Conservation (phyloP, 2,113 vertebrate species). For the Myxocyprinus asiaticus region DNA sequence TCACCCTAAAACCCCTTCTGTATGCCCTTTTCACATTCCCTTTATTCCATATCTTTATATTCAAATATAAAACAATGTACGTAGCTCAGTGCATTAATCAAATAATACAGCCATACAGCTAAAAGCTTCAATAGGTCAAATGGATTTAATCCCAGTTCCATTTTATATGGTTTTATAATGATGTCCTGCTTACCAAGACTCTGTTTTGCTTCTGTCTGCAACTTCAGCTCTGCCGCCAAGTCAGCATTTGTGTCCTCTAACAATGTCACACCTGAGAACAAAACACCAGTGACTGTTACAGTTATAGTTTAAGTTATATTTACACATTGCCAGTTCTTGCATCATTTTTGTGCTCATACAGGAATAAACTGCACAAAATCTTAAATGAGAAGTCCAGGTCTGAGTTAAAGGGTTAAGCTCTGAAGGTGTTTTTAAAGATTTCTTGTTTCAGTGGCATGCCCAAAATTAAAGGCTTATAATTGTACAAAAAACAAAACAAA, state of each 20-base stretch:
- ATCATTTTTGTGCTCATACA: not conserved
- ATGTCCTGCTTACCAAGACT: slow-evolving; percentile 57
- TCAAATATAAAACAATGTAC: too few species aligned
- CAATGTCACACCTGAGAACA: slow-evolving; percentile 61
- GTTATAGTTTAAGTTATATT: not conserved
- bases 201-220: slow-evolving; percentile 68
- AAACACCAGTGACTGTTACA: not conserved
- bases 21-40: not conserved
- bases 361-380: too few species aligned
- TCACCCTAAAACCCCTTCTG: not conserved
- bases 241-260: slow-evolving; percentile 71
- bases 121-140: not conserved
- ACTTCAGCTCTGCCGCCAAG: slow-evolving; percentile 73
- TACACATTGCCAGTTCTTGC: not conserved
- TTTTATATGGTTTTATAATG: not conserved
- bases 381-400: too few species aligned
- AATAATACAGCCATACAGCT: not conserved
- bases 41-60: not conserved
- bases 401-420: too few species aligned
- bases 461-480: too few species aligned
- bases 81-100: not conserved
- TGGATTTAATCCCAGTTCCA: not conserved
- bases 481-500: too few species aligned
- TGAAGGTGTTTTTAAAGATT: too few species aligned
- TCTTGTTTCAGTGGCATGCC: too few species aligned